Percentiles rank a stretch among this genome's conserved stretches.
Conservation (phyloP, 2,888 invertebrate genomes). For the Idaea straminata region DNA sequence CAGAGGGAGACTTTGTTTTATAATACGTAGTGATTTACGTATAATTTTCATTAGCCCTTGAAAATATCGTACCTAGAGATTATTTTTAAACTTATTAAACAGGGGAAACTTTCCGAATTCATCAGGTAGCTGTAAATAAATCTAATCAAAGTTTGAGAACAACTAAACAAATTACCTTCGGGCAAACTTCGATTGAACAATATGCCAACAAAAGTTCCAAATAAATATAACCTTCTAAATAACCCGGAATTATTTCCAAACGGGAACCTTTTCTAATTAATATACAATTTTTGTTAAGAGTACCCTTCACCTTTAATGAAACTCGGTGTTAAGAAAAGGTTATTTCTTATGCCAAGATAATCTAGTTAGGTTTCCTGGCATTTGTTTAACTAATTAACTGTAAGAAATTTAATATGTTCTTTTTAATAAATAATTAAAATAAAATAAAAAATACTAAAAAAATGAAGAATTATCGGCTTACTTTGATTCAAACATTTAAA, state of each 20-base stretch:
- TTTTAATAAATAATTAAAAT: too few relatives aligned
- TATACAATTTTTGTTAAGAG: not conserved
- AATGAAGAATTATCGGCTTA: too few relatives aligned
- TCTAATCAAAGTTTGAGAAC: constrained; percentile 39
- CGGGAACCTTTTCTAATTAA: not conserved
- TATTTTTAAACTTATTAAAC: not conserved
- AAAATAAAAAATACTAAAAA: too few relatives aligned
- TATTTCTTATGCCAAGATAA: too few relatives aligned
- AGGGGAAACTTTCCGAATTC: not conserved
- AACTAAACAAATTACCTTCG: constrained; percentile 44
- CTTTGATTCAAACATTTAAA: too few relatives aligned
- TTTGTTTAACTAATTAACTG: too few relatives aligned
- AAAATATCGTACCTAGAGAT: not conserved
- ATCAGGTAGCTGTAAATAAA: constrained; percentile 26
- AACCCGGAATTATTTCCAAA: not conserved
- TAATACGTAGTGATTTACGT: too few relatives aligned
- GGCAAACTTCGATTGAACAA: constrained; percentile 43
- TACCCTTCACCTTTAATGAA: not conserved
- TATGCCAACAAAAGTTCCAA: constrained; percentile 38
- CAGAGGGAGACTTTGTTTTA: too few relatives aligned
- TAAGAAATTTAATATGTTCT: too few relatives aligned
- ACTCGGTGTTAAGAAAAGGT: too few relatives aligned
- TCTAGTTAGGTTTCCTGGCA: too few relatives aligned
- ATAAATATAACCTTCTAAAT: constrained; percentile 27
- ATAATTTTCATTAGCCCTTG: not conserved